Evolutionary conservation across 2,113 vertebrate species (phyloP).

Genomic region (Cygnus buccinator): DNA sequence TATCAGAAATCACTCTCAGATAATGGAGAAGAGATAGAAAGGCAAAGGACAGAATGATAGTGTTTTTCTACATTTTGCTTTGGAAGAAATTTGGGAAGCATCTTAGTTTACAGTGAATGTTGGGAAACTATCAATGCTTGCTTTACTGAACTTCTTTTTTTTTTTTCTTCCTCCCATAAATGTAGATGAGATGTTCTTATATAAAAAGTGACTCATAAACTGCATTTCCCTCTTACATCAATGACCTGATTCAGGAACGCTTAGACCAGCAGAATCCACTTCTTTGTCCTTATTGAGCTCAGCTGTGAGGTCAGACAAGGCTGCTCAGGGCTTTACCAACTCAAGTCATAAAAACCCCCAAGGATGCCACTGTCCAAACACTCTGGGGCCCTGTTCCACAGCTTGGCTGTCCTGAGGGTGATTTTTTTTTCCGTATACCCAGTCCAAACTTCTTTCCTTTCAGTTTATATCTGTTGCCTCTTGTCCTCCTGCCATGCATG

Average conservation of each 20-base stretch:
- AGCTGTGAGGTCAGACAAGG: conserved; percentile 33
- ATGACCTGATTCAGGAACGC: conserved; percentile 32
- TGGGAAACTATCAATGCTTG: background rate
- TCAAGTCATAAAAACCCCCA: background rate
- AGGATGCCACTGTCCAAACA: background rate
- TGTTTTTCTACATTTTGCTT: background rate
- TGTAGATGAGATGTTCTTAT: conserved; percentile 7
- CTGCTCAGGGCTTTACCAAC: background rate
- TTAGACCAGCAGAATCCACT: background rate
- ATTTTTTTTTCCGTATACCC: background rate
- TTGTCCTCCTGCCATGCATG: background rate
- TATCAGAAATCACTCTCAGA: background rate
- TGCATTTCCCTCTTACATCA: background rate
- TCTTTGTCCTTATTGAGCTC: background rate
- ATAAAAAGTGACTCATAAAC: conserved; percentile 29
- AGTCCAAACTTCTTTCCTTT: background rate
- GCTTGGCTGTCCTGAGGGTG: background rate
- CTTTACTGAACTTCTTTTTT: background rate
- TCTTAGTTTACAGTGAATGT: background rate
- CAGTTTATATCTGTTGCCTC: background rate
- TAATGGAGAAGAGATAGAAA: background rate
- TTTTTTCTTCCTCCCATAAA: background rate
- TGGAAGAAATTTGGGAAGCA: background rate
- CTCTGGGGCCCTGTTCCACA: background rate
- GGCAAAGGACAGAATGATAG: background rate